phyloP scores from a whole-genome alignment of 1,140 invertebrate genomes.

The Dysdera silvatica region DNA sequence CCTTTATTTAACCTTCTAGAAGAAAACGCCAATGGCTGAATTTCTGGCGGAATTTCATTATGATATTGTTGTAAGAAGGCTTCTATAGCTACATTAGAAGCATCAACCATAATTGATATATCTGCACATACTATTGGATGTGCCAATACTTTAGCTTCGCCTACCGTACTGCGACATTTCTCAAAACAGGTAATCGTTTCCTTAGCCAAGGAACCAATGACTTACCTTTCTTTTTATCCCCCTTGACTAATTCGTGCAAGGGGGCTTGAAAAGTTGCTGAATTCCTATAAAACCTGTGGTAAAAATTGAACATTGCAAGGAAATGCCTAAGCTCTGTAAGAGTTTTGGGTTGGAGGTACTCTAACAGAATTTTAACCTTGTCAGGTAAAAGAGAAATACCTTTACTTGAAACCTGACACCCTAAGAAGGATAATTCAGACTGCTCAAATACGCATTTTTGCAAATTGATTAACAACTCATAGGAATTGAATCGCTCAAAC shows the following conservation, averaged over 20 bases:
- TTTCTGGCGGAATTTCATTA: not conserved
- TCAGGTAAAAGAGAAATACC: conserved; percentile 6
- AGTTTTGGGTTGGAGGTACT: conserved; percentile 38
- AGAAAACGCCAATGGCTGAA: conserved; percentile 27
- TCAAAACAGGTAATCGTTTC: not conserved
- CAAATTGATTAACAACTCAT: not conserved
- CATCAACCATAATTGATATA: no score
- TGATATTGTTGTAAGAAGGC: no score
- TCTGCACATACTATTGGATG: no score
- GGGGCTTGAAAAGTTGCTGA: not conserved
- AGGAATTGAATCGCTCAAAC: not conserved
- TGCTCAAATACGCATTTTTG: not conserved
- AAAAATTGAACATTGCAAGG: conserved; percentile 43
- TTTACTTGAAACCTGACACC: not conserved
- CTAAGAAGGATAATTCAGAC: not conserved
- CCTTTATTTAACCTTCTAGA: conserved; percentile 16
- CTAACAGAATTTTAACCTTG: conserved; percentile 41
- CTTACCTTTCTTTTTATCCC: not conserved
- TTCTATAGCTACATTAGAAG: no score
- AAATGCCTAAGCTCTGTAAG: conserved; percentile 38
- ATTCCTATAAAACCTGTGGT: conserved; percentile 39
- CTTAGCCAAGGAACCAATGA: not conserved
- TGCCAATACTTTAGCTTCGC: no score
- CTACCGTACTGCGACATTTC: not conserved
- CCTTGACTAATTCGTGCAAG: not conserved